These are phyloP conservation scores for Bombylius major DNA, from an alignment of 2,888 invertebrate genomes.

Conservation along the genomic window DNA sequence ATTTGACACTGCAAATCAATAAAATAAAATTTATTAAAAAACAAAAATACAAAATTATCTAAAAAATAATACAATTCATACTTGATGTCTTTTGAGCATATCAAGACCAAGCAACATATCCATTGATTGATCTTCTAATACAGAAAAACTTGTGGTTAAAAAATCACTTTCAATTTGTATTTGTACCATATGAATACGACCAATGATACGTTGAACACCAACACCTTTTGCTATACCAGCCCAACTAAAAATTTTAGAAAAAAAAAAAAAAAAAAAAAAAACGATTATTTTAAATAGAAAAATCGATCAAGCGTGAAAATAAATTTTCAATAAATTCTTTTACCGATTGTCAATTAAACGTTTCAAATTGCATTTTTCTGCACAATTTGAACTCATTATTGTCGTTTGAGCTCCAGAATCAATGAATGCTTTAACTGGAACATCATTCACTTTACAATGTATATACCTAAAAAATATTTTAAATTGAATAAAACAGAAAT, in stretches of 20 bases:
- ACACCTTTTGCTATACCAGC: slow-evolving; percentile 96
- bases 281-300: too few relatives aligned
- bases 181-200: slow-evolving; percentile 93
- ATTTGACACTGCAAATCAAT: slow-evolving; percentile 59
- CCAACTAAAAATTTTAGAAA: slow-evolving; percentile 50
- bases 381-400: slow-evolving; percentile 94
- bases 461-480: slow-evolving; percentile 48
- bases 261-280: neutral
- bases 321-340: neutral
- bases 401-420: slow-evolving; percentile 97
- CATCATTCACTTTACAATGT: slow-evolving; percentile 92
- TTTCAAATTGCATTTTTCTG: slow-evolving; percentile 87
- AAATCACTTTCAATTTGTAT: slow-evolving; percentile 91
- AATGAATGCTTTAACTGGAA: slow-evolving; percentile 94
- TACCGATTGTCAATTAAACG: slow-evolving; percentile 69
- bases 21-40: neutral
- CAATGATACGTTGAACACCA: slow-evolving; percentile 90
- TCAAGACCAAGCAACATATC: slow-evolving; percentile 96
- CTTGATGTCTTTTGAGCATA: slow-evolving; percentile 94
- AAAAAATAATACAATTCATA: slow-evolving; percentile 24
- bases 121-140: slow-evolving; percentile 94
- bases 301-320: neutral
- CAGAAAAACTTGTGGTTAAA: slow-evolving; percentile 91
- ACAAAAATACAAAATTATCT: neutral
- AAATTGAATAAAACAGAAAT: neutral